Conservation (phyloP, 92 coral and sea anemone species). For the Zoanthus sociatus region DNA sequence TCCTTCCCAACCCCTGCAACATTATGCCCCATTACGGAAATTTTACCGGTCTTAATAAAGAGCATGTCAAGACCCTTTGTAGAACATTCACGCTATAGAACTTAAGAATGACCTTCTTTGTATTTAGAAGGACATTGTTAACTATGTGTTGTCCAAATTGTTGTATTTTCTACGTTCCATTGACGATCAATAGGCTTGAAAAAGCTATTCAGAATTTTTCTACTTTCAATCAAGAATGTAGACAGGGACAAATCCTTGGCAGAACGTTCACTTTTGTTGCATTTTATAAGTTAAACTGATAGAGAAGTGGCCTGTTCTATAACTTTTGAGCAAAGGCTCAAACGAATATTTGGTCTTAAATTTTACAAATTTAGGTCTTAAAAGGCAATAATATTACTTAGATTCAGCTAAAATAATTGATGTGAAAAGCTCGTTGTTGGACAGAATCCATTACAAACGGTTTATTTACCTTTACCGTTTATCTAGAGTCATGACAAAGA, state of each 20-base stretch:
- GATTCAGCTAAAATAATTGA: too few relatives aligned
- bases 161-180: constrained; percentile 3
- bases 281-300: too few relatives aligned
- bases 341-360: too few relatives aligned
- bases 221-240: constrained; percentile 27
- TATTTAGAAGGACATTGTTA: constrained; percentile 14
- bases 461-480: neutral
- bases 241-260: neutral
- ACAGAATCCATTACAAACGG: neutral
- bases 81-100: constrained; percentile 18
- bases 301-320: too few relatives aligned
- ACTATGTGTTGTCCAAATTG: constrained; percentile 13
- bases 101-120: constrained; percentile 22
- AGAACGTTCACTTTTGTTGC: too few relatives aligned
- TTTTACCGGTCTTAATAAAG: constrained; percentile 6
- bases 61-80: constrained; percentile 8
- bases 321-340: neutral
- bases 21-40: too few relatives aligned
- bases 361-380: too few relatives aligned
- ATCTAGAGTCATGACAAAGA: constrained; percentile 78
- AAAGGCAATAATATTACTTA: too few relatives aligned
- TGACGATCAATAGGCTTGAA: neutral
- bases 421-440: neutral
- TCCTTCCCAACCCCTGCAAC: too few relatives aligned
- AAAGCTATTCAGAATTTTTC: constrained; percentile 16